These are phyloP conservation scores for Pantelozetes paolii DNA, from an alignment of 2,888 invertebrate genomes.

Conservation along the genomic window DNA sequence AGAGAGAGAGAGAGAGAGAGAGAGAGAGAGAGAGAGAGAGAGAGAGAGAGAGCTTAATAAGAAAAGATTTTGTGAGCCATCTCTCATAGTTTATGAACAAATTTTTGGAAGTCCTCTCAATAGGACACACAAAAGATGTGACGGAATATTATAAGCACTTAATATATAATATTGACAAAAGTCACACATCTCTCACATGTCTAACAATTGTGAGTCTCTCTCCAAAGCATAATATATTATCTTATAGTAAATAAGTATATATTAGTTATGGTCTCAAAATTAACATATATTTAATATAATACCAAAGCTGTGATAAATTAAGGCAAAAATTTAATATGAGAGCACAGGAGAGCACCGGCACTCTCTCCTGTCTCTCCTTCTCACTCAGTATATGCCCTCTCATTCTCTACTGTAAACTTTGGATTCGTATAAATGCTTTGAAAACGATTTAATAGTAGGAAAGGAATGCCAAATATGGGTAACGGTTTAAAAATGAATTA, in stretches of 20 bases:
- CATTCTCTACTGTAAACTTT: conserved; percentile 15
- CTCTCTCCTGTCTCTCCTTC: neutral
- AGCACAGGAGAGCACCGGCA: neutral
- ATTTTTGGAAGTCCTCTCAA: conserved; percentile 21
- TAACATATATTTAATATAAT: conserved; percentile 32
- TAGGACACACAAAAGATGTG: conserved; percentile 33
- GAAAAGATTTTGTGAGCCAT: conserved; percentile 35
- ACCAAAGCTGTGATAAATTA: conserved; percentile 31
- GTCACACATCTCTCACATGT: conserved; percentile 15
- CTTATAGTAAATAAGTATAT: conserved; percentile 11
- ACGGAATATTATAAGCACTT: conserved; percentile 9
- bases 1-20: conserved; percentile 11
- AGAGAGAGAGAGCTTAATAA: conserved; percentile 17
- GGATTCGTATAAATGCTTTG: conserved; percentile 13
- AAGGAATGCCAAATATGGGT: conserved; percentile 21
- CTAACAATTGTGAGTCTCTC: neutral
- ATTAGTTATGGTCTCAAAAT: conserved; percentile 5
- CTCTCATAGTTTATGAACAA: conserved; percentile 26
- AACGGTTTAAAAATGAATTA: conserved; percentile 31
- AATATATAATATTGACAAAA: conserved; percentile 21
- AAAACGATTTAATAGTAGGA: conserved; percentile 23
- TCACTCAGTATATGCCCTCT: neutral
- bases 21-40: conserved; percentile 32
- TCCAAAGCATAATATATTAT: conserved; percentile 18
- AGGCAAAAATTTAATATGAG: conserved; percentile 33